These are phyloP conservation scores for Folsomia manolachei DNA, from an alignment of 2,888 invertebrate genomes.

Conservation along the genomic window DNA sequence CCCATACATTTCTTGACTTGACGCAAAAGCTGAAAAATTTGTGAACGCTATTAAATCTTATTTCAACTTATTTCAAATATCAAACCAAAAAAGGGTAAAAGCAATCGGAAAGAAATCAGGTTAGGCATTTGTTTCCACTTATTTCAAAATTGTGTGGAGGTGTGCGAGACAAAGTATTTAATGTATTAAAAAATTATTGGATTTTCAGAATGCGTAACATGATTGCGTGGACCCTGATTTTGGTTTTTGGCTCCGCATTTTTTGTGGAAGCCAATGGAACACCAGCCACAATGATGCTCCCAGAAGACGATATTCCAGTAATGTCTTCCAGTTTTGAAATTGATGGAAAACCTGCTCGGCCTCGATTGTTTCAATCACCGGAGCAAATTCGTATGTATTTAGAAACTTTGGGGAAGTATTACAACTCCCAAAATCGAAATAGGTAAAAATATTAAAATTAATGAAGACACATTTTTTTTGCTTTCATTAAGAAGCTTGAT, in stretches of 20 bases:
- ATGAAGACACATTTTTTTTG: not conserved
- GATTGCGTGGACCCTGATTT: conserved; percentile 22
- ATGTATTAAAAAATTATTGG: too few relatives aligned
- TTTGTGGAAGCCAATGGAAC: conserved; percentile 11
- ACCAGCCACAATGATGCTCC: conserved; percentile 7
- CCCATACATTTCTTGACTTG: too few relatives aligned
- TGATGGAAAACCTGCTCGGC: conserved; percentile 51
- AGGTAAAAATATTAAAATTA: not conserved
- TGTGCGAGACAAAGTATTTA: too few relatives aligned
- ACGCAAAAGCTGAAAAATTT: too few relatives aligned
- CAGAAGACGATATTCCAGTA: conserved; percentile 15
- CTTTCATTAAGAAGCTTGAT: not conserved
- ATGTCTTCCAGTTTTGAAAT: conserved; percentile 41
- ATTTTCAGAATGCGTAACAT: conserved; percentile 33
- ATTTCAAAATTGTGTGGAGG: too few relatives aligned
- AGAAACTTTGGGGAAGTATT: conserved; percentile 59
- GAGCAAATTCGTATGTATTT: conserved; percentile 58
- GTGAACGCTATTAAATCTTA: too few relatives aligned
- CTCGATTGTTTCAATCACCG: conserved; percentile 56
- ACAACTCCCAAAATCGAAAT: conserved; percentile 53
- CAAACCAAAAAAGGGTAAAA: too few relatives aligned
- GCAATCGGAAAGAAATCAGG: too few relatives aligned
- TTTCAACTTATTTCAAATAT: too few relatives aligned
- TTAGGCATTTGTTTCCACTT: too few relatives aligned
- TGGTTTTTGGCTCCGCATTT: conserved; percentile 31